A percentile compares a stretch with the other conserved stretches of the same genome.
Conservation (phyloP, 1,140 invertebrate genomes). For the Bombus superbus region DNA sequence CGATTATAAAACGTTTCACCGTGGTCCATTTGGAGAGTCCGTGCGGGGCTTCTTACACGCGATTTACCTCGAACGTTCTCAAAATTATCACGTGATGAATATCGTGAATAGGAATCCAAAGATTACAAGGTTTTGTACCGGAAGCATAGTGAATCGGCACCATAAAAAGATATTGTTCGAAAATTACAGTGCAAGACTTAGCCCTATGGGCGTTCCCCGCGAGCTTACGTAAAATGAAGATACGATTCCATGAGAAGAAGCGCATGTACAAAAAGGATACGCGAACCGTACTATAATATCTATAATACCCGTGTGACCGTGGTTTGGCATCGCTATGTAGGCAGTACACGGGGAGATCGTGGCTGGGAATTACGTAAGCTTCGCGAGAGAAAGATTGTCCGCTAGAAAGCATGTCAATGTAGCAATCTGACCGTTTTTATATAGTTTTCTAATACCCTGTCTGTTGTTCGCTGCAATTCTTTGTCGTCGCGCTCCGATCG, state of each 20-base stretch:
- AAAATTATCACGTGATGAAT: slow-evolving; percentile 18
- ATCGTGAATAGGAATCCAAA: slow-evolving; percentile 15
- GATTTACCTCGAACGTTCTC: slow-evolving; percentile 2
- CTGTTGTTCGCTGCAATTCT: background rate
- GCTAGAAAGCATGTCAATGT: slow-evolving; percentile 54
- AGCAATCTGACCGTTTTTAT: slow-evolving; percentile 29
- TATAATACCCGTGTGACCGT: slow-evolving; percentile 62
- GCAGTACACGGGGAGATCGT: slow-evolving; percentile 25
- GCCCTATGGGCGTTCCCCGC: slow-evolving; percentile 3
- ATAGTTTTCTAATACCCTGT: slow-evolving; percentile 32
- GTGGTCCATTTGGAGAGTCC: background rate
- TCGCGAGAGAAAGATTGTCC: slow-evolving; percentile 44
- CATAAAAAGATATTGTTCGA: slow-evolving; percentile 45
- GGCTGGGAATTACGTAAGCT: slow-evolving; percentile 48
- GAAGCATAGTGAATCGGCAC: slow-evolving; percentile 14
- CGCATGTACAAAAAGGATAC: slow-evolving; percentile 31
- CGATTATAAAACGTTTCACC: slow-evolving; percentile 31
- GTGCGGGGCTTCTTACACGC: background rate
- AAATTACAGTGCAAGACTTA: slow-evolving; percentile 24
- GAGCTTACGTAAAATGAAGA: slow-evolving; percentile 41
- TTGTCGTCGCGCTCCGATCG: background rate
- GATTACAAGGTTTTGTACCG: slow-evolving; percentile 12
- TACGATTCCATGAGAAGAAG: slow-evolving; percentile 43
- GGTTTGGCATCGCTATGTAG: slow-evolving; percentile 55
- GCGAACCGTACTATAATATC: slow-evolving; percentile 39